Base-by-base conservation (phyloP, 2,113 vertebrate species). In the Lepisosteus osseus region DNA sequence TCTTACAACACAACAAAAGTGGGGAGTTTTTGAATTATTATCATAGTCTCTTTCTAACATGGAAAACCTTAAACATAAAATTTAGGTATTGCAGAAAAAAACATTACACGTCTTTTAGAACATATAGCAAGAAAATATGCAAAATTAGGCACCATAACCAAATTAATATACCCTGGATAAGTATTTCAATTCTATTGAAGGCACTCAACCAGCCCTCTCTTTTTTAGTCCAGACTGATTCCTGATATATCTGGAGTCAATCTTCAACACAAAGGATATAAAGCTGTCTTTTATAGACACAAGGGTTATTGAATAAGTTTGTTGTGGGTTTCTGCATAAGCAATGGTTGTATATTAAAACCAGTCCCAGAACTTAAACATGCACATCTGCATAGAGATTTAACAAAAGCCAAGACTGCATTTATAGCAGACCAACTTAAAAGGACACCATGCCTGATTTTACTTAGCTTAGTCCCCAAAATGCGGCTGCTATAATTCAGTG, bases 271-370 rank as follows among this genome's bases (percentile, higher is more conserved):
- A 61, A 44, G 68, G 56, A 61, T 43, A 44, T 56, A 59, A 61
- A 59, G 62, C n/a, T 43, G 56, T 70, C 54, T 51, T 55, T 68
- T 54, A 56, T 11, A 54, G 61, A 65, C 17, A 65, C 9, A 7
- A 7, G n/a, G 17, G 47, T 69, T 43, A 59, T 69, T 69, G 8
- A 7, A 65, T 9, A 56, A 69, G 68, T 59, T 55, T 59, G 41
- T 45, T 61, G 68, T 61, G 56, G 54, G 57, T 7, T 70, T 70
- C 12, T 70, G 29, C 68, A 57, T 40, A 8, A 57, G 55, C 68
- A 15, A 7, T 70, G 29, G 68, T 70, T 61, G 68, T 61, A 61
- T 45, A 61, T 41, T 9, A 44, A 65, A 43, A 65, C 29, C 62
- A 65, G 29, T 11, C 13, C 62, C 62, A 65, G 62, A 41, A 13